Conservation (phyloP, 2,113 vertebrate genomes). For the Oreocharis arfaki region DNA sequence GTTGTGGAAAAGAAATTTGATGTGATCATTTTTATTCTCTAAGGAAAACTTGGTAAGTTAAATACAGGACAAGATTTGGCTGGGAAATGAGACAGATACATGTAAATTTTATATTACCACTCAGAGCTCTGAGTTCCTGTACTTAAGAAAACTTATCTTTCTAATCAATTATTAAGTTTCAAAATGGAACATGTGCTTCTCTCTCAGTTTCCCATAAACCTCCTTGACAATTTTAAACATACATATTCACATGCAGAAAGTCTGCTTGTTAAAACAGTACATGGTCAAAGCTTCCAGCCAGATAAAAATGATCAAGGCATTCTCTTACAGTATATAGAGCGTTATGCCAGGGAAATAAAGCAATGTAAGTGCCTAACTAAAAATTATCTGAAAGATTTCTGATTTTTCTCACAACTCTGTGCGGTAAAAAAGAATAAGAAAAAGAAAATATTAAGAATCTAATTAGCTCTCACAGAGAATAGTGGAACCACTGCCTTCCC, state of each 20-base stretch:
- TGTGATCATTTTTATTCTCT: neutral
- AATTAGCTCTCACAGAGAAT: neutral
- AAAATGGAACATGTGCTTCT: slow-evolving; percentile 51
- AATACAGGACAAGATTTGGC: slow-evolving; percentile 41
- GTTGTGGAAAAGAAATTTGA: neutral
- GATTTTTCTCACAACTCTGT: neutral
- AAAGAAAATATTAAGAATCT: neutral
- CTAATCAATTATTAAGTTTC: slow-evolving; percentile 66
- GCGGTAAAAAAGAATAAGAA: rapidly evolving
- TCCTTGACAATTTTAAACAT: neutral
- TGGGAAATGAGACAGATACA: slow-evolving; percentile 34
- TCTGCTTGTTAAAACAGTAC: neutral
- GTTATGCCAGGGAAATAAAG: neutral
- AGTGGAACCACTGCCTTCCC: neutral
- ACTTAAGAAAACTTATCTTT: slow-evolving; percentile 59
- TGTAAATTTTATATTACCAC: slow-evolving; percentile 50
- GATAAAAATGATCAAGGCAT: neutral
- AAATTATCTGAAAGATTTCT: neutral
- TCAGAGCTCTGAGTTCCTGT: slow-evolving; percentile 35
- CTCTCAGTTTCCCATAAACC: slow-evolving; percentile 46
- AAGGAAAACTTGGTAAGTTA: slow-evolving; percentile 51
- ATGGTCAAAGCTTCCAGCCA: neutral
- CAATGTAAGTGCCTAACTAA: neutral
- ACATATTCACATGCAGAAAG: neutral
- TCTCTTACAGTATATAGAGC: neutral